Evolutionary conservation across 2,113 vertebrate species (phyloP).

Genomic region (Hystrix brachyura): DNA sequence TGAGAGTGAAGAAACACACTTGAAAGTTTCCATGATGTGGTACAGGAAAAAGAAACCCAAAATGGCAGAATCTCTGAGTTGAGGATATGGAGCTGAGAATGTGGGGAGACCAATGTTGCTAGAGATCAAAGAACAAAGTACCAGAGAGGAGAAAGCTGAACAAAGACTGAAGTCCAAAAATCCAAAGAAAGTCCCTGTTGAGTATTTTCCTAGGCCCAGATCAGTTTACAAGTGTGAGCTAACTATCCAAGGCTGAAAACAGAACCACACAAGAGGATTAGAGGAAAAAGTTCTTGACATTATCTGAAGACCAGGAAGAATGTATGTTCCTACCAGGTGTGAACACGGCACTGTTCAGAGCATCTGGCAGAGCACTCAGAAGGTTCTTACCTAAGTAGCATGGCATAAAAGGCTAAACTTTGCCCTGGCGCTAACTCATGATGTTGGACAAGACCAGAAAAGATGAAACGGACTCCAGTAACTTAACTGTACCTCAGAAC

Average conservation of each 20-base stretch:
- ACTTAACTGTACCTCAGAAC: background rate
- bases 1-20: background rate
- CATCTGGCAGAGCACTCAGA: background rate
- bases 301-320: background rate
- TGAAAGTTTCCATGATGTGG: background rate
- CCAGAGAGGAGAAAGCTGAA: background rate
- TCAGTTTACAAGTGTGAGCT: background rate
- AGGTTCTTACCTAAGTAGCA: background rate
- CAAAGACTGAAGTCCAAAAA: background rate
- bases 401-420: background rate
- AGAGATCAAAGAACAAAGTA: background rate
- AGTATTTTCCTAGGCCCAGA: background rate
- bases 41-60: background rate
- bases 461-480: background rate
- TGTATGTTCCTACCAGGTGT: background rate
- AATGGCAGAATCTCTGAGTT: fast-evolving
- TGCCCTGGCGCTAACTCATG: background rate
- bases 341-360: background rate
- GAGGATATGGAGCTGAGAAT: background rate
- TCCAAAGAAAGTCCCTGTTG: background rate
- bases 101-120: background rate
- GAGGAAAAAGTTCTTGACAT: background rate
- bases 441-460: conserved; percentile 16
- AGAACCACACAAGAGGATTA: background rate
- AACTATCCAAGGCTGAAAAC: background rate